Percentiles rank a stretch among this genome's conserved stretches.
Conservation (phyloP, 2,888 invertebrate species). For the Eupeodes latifasciatus region DNA sequence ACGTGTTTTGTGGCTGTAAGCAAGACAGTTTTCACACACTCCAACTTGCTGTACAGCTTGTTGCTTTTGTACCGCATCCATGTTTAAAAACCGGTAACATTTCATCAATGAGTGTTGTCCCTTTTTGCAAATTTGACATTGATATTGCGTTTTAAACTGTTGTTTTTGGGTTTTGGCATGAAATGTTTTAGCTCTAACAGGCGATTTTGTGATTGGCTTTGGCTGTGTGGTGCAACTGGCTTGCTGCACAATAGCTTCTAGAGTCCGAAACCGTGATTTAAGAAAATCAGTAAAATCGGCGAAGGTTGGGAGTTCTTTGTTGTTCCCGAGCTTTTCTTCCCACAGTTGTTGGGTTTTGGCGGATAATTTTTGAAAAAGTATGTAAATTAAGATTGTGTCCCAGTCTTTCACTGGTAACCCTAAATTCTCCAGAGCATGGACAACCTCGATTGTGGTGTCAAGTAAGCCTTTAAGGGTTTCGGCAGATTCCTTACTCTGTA, state of each 20-base stretch:
- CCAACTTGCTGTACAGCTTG: neutral
- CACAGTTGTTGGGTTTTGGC: no score
- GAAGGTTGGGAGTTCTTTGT: no score
- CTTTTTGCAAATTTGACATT: neutral
- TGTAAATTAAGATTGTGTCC: neutral
- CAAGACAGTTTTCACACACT: neutral
- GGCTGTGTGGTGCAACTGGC: neutral
- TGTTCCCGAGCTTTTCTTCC: no score
- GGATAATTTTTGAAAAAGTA: neutral
- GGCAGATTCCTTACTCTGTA: no score
- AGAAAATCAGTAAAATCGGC: neutral
- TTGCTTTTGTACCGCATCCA: neutral
- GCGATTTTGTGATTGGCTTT: neutral
- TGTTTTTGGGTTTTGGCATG: neutral
- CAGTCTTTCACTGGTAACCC: neutral
- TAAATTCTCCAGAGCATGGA: constrained; percentile 1
- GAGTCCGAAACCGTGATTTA: no score
- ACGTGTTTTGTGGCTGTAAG: neutral
- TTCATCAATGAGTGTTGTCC: neutral
- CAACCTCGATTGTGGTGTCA: neutral
- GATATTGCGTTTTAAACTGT: neutral
- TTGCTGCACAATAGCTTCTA: constrained; percentile 13
- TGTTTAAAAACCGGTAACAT: constrained; percentile 8
- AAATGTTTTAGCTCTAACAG: neutral
- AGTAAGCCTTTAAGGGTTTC: no score